Evolutionary conservation across 2,113 vertebrate species (phyloP).

Genomic region (Centropus bengalensis): DNA sequence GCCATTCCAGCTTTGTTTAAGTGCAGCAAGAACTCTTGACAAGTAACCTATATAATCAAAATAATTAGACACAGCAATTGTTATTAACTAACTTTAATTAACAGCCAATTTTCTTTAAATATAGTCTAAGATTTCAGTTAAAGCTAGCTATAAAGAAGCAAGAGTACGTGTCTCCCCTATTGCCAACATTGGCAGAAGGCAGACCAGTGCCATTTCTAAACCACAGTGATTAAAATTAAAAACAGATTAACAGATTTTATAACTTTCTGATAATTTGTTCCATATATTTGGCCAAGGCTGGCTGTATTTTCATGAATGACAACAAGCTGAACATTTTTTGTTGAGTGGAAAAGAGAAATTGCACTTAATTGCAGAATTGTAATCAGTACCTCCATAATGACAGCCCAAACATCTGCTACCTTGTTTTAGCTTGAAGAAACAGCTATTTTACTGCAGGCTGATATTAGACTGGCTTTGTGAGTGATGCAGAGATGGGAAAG

Average conservation of each 20-base stretch:
- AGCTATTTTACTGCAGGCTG: background rate
- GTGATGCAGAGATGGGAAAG: background rate
- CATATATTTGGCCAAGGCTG: background rate
- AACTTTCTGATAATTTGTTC: background rate
- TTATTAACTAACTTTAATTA: background rate
- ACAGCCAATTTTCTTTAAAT: background rate
- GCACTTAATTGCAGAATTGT: background rate
- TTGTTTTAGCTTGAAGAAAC: background rate
- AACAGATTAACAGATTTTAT: background rate
- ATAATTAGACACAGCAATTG: background rate
- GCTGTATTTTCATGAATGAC: background rate
- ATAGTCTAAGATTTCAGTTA: background rate
- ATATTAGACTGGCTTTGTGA: background rate
- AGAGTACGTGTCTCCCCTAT: background rate
- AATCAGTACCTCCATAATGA: background rate
- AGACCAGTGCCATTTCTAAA: background rate
- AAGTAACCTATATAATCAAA: slow-evolving; percentile 20
- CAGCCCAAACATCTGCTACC: background rate
- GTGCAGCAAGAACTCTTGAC: background rate
- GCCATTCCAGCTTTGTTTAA: background rate
- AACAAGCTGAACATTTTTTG: background rate
- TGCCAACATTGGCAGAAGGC: background rate
- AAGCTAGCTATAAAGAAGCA: background rate
- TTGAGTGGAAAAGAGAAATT: background rate
- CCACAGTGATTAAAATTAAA: background rate